Evolutionary conservation across 2,797 vertebrate genomes (phyloP), one percentile per base, ranked within the genome.

Genomic region (Acanthopagrus latus): DNA sequence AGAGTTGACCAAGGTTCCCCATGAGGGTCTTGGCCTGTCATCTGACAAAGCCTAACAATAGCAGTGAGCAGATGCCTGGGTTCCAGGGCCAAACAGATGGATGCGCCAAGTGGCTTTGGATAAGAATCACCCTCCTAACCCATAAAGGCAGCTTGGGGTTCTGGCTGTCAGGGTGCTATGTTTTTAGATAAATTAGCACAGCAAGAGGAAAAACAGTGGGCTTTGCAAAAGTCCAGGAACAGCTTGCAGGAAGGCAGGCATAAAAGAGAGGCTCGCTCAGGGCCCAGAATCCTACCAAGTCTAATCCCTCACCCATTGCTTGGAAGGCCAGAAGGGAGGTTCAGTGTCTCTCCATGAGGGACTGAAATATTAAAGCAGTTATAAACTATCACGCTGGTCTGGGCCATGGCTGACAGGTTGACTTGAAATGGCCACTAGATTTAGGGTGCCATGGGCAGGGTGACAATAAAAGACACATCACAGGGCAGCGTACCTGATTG

Each of bases 41-140:
- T 95, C 94, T 95, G 91, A 96, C 91, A 64, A 84, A 88, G 85
- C 90, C 92, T 91, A 91, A 95, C 95, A 95, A 94, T 94, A 93
- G 93, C 90, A 77, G 84, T 82, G 86, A 95, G 91, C 95, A 95
- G 95, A 94, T 95, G 95, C 93, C 92, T 70, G 74, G 76, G 86
- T 89, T 93, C 84, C 75, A 71, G 83, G 86, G 94, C 95, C 94
- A 95, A 95, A 93, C 94, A 95, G 93, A 94, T 94, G 95, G 94
- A 93, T 87, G 81, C 76, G 80, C 94, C 91, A 90, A 92, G 93
- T 91, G 90, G 91, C 88, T 92, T 89, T 94, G 94, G 94, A 93
- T 92, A 93, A 93, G 82, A 89, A 91, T 92, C 88, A 91, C 88
- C 92, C 89, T 86, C 52, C 88, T 81, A 83, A 86, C 90, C 90